These are phyloP conservation scores for Heliconius sara DNA, from an alignment of 2,888 invertebrate species.

Conservation along the genomic window DNA sequence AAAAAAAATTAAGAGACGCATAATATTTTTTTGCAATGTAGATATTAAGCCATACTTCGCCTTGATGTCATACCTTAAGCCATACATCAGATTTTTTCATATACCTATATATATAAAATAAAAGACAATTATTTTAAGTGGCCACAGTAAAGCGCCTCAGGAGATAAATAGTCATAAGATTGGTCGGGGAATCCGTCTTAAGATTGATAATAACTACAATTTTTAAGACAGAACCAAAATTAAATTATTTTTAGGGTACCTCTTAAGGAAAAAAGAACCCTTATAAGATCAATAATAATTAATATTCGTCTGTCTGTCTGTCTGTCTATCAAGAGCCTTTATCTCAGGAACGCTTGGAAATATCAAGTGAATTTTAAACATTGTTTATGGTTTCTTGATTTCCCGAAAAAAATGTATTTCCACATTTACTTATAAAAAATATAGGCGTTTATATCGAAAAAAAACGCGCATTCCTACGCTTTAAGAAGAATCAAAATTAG, in stretches of 20 bases:
- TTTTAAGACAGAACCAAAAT: not conserved
- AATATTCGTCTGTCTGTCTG: too few relatives aligned
- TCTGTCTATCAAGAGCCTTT: too few relatives aligned
- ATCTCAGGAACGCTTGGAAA: too few relatives aligned
- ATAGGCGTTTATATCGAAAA: too few relatives aligned
- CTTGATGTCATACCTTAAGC: not conserved
- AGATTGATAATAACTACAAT: not conserved
- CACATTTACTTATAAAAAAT: too few relatives aligned
- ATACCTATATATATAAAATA: not conserved
- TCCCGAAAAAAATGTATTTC: too few relatives aligned
- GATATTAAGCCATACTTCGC: not conserved
- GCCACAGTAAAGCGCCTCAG: not conserved
- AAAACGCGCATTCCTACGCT: too few relatives aligned
- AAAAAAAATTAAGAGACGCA: not conserved
- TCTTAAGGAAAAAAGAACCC: too few relatives aligned
- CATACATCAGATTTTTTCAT: not conserved
- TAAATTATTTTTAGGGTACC: not conserved
- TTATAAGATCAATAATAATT: too few relatives aligned
- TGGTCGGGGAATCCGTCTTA: not conserved
- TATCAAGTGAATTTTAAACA: too few relatives aligned
- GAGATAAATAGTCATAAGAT: not conserved
- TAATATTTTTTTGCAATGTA: not conserved
- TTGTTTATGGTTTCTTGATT: too few relatives aligned
- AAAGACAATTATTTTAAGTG: conserved; percentile 9
- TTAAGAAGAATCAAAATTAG: too few relatives aligned